These are phyloP conservation scores for Prolemur simus DNA, from an alignment of 2,113 vertebrate species.

Conservation along the genomic window DNA sequence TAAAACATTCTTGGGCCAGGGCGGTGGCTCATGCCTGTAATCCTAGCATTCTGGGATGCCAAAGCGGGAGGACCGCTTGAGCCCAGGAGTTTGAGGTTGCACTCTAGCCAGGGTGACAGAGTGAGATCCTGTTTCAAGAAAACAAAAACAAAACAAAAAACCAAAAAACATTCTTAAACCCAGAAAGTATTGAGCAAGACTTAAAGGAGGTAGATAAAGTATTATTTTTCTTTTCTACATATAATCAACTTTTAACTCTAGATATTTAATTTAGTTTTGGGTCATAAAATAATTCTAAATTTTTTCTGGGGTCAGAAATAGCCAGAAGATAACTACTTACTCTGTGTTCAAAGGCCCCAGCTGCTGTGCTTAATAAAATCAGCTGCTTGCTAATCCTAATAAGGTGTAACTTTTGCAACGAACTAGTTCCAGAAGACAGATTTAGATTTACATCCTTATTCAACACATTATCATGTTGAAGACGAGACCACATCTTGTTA, in stretches of 20 bases:
- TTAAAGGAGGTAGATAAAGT: background rate
- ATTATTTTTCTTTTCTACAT: background rate
- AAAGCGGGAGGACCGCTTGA: too few species aligned
- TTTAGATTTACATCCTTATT: background rate
- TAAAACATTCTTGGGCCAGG: background rate
- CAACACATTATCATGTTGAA: background rate
- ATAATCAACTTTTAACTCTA: background rate
- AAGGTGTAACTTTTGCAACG: background rate
- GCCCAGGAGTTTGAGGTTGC: too few species aligned
- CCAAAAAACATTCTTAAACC: background rate
- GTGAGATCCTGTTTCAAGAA: background rate
- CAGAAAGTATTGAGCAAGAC: background rate
- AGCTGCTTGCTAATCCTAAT: background rate
- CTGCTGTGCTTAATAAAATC: background rate
- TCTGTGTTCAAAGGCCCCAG: background rate
- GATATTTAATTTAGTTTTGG: background rate
- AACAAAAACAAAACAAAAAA: too few species aligned
- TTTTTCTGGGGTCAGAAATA: background rate
- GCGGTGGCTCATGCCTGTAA: too few species aligned
- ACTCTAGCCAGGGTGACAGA: background rate
- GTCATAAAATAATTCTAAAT: slow-evolving; percentile 22
- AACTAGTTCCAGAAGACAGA: background rate
- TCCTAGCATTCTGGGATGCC: too few species aligned
- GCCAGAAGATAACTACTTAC: background rate
- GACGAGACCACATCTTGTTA: background rate